Evolutionary conservation across 2,888 invertebrate species (phyloP).

Genomic region (Meloe dianella): DNA sequence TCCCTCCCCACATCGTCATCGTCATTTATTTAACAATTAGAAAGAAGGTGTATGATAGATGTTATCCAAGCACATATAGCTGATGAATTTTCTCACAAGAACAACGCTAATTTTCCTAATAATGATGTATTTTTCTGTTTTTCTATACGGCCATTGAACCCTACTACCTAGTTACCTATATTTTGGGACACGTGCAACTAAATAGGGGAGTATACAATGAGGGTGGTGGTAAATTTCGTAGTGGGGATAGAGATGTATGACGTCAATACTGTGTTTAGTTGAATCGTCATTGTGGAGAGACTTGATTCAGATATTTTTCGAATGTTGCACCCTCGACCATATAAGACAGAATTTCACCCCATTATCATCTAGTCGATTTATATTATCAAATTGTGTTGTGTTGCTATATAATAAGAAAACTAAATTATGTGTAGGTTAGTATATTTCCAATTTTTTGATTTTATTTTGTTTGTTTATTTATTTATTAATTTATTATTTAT

Average conservation of each 20-base stretch:
- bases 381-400: neutral
- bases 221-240: conserved; percentile 24
- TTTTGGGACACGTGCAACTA: conserved; percentile 41
- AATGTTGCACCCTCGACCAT: conserved; percentile 15
- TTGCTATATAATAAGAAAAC: neutral
- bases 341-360: neutral
- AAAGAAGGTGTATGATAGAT: too few relatives aligned
- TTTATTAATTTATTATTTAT: neutral
- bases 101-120: neutral
- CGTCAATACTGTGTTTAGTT: conserved; percentile 45
- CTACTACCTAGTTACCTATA: conserved; percentile 52
- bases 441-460: neutral
- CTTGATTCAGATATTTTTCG: conserved; percentile 21
- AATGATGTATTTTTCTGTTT: conserved; percentile 14
- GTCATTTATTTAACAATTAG: neutral
- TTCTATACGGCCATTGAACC: conserved; percentile 47
- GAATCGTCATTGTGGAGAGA: conserved; percentile 29
- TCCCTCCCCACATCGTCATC: neutral
- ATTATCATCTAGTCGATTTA: too few relatives aligned
- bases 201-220: conserved; percentile 30
- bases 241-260: conserved; percentile 42
- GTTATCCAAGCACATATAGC: too few relatives aligned
- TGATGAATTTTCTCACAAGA: too few relatives aligned
- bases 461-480: neutral
- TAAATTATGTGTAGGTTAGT: neutral